Percentiles rank a stretch among this genome's conserved stretches.
Conservation (phyloP, 2,113 vertebrate genomes). For the Monopterus albus region DNA sequence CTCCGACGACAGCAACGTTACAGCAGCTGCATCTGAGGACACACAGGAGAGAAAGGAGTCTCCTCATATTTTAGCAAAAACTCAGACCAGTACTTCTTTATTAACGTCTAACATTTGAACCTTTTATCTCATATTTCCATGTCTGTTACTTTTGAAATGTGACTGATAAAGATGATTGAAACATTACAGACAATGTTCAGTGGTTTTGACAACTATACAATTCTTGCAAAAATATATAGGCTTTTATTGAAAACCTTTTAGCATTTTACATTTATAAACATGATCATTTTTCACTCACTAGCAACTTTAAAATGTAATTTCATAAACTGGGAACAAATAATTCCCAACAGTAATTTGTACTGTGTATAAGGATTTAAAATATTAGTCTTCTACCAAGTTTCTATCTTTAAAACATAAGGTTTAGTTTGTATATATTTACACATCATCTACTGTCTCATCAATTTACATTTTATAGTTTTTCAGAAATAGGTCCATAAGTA, state of each 20-base stretch:
- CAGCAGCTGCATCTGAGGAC: constrained; percentile 16
- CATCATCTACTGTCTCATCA: background rate
- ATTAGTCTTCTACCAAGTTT: background rate
- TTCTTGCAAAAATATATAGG: too few species aligned
- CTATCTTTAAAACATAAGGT: background rate
- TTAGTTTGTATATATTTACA: background rate
- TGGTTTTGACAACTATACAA: too few species aligned
- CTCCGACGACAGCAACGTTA: background rate
- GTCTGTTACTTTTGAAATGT: too few species aligned
- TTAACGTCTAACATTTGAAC: background rate
- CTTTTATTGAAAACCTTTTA: too few species aligned
- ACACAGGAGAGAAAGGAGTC: background rate
- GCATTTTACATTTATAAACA: too few species aligned
- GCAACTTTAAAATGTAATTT: background rate
- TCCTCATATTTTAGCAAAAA: background rate
- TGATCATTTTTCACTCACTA: too few species aligned
- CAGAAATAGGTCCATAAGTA: background rate
- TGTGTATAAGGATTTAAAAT: background rate
- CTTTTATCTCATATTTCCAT: background rate
- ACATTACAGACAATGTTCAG: too few species aligned
- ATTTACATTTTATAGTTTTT: constrained; percentile 3
- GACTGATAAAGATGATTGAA: too few species aligned
- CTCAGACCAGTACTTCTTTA: background rate
- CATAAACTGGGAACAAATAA: background rate
- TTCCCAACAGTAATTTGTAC: background rate